Conservation (phyloP, 1,140 invertebrate species). For the Aphaenogaster rudis region DNA sequence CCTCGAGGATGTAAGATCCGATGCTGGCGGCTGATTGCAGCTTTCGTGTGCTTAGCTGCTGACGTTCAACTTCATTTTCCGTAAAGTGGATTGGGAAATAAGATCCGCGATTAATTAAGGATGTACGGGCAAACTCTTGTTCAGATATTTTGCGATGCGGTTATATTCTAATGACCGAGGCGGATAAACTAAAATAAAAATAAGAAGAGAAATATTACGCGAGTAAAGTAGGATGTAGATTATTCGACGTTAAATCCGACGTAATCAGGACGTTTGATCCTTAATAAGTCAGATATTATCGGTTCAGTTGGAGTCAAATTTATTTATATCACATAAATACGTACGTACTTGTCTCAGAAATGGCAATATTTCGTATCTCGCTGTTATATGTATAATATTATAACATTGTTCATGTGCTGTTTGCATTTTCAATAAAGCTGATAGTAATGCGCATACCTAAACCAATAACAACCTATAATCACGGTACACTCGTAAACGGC, state of each 20-base stretch:
- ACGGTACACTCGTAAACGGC: conserved; percentile 35
- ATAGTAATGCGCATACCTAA: conserved; percentile 39
- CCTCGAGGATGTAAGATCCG: conserved; percentile 70
- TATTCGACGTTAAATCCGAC: neutral
- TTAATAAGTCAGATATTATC: conserved; percentile 33
- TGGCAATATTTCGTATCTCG: neutral
- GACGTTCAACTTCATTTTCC: conserved; percentile 64
- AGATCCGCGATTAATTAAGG: conserved; percentile 54
- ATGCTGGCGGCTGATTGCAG: conserved; percentile 58
- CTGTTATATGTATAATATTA: conserved; percentile 1
- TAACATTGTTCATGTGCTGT: neutral
- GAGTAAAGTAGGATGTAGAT: neutral
- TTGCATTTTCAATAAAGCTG: conserved; percentile 25
- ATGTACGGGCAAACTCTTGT: neutral
- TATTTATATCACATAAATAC: neutral
- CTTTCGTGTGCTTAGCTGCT: conserved; percentile 50
- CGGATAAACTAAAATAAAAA: neutral
- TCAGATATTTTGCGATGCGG: neutral
- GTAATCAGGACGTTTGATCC: neutral
- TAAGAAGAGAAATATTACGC: neutral
- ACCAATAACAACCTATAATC: conserved; percentile 41
- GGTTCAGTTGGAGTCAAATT: neutral
- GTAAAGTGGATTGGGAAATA: conserved; percentile 49
- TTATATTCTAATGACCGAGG: conserved; percentile 7
- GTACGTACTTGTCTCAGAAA: neutral